These are phyloP conservation scores for Augiades crinisus DNA, from an alignment of 2,888 invertebrate species.

Conservation along the genomic window DNA sequence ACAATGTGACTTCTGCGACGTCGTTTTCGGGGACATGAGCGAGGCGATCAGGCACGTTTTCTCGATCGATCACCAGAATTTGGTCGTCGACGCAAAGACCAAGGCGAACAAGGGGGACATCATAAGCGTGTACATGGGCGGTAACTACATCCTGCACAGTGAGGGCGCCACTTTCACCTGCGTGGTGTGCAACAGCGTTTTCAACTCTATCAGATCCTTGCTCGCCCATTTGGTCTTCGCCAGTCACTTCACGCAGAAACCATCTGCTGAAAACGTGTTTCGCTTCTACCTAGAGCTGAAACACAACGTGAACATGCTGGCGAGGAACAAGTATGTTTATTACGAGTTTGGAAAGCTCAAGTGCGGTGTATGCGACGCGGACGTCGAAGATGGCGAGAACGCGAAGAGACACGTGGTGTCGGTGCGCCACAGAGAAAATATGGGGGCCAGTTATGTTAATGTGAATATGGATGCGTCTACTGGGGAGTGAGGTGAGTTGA, in stretches of 20 bases:
- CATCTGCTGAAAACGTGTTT: conserved; percentile 61
- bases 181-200: conserved; percentile 53
- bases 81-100: conserved; percentile 47
- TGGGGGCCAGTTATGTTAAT: conserved; percentile 73
- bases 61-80: conserved; percentile 56
- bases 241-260: conserved; percentile 58
- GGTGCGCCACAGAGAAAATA: conserved; percentile 63
- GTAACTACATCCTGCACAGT: conserved; percentile 60
- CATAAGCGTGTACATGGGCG: conserved; percentile 69
- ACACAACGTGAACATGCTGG: conserved; percentile 69
- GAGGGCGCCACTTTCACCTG: conserved; percentile 64
- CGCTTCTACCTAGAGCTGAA: conserved; percentile 72
- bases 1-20: conserved; percentile 55
- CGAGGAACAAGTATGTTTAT: conserved; percentile 66
- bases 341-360: conserved; percentile 64
- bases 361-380: conserved; percentile 67
- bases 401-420: conserved; percentile 71
- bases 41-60: conserved; percentile 57
- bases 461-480: conserved; percentile 54
- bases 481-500: conserved; percentile 57
- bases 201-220: conserved; percentile 63
- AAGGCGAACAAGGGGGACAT: conserved; percentile 60
- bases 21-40: conserved; percentile 44
- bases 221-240: conserved; percentile 65
- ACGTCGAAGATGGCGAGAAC: conserved; percentile 62